Evolutionary conservation across 2,797 vertebrate genomes (phyloP).

Genomic region (Propithecus perrieri): DNA sequence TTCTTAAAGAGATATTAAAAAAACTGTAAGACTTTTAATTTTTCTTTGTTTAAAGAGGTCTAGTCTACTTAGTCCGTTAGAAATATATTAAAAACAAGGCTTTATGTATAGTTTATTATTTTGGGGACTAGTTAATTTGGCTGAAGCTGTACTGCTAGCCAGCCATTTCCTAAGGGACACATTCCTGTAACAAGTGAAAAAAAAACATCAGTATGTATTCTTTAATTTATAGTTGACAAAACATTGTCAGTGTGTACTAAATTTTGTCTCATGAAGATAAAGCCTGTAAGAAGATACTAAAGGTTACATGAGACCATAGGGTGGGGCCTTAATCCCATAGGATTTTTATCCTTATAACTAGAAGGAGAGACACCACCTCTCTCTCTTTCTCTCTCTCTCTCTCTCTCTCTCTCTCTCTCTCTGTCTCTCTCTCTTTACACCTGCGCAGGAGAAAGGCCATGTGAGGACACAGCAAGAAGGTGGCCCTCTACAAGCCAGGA

Average conservation of each 20-base stretch:
- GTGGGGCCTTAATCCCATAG: background rate
- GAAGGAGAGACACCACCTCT: background rate
- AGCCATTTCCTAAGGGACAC: background rate
- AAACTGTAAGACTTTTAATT: background rate
- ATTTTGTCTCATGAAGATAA: background rate
- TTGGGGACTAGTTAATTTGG: background rate
- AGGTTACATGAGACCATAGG: background rate
- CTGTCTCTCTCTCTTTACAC: rapidly evolving
- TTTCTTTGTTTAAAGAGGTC: background rate
- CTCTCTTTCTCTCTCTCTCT: background rate
- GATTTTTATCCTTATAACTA: background rate
- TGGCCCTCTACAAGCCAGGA: background rate
- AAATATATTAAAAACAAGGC: background rate
- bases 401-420: background rate
- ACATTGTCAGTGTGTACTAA: background rate
- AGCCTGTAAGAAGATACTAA: background rate
- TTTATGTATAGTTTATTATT: background rate
- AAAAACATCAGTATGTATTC: background rate
- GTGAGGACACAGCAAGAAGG: background rate
- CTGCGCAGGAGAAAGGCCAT: background rate
- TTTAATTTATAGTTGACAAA: background rate
- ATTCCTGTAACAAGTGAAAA: background rate
- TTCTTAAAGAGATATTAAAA: background rate
- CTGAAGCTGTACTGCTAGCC: background rate
- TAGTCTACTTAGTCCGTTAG: background rate